phyloP scores from a whole-genome alignment of 2,888 invertebrate genomes.

The Andrena flavipes region DNA sequence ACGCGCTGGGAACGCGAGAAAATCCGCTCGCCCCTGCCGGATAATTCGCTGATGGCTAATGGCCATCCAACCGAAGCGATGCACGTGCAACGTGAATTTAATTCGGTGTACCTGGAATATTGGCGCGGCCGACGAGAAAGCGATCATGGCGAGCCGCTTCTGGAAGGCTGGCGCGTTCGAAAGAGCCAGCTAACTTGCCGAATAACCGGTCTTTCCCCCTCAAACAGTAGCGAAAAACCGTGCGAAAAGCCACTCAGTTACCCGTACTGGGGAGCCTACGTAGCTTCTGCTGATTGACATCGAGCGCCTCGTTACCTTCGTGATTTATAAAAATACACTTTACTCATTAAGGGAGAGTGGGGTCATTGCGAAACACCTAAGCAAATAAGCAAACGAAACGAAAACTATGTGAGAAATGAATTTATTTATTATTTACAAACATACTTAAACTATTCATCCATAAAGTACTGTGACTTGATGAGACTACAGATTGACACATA shows the following conservation, averaged over 20 bases:
- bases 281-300: not conserved
- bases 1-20: conserved; percentile 65
- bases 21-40: conserved; percentile 65
- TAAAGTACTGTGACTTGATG: too few relatives aligned
- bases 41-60: conserved; percentile 74
- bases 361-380: too few relatives aligned
- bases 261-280: not conserved
- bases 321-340: too few relatives aligned
- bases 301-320: not conserved
- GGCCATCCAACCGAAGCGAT: conserved; percentile 62
- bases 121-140: conserved; percentile 45
- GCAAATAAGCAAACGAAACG: too few relatives aligned
- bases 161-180: not conserved
- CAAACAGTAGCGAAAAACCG: not conserved
- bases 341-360: too few relatives aligned
- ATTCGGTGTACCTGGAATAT: conserved; percentile 68
- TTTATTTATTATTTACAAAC: too few relatives aligned
- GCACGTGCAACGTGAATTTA: conserved; percentile 67
- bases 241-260: not conserved
- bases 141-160: conserved; percentile 24
- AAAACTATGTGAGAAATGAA: too few relatives aligned
- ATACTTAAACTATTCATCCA: too few relatives aligned
- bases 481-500: too few relatives aligned
- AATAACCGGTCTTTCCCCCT: conserved; percentile 6
- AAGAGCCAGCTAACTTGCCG: conserved; percentile 1